Conservation (phyloP, 1,140 invertebrate genomes). For the Geopemphigus sp. region DNA sequence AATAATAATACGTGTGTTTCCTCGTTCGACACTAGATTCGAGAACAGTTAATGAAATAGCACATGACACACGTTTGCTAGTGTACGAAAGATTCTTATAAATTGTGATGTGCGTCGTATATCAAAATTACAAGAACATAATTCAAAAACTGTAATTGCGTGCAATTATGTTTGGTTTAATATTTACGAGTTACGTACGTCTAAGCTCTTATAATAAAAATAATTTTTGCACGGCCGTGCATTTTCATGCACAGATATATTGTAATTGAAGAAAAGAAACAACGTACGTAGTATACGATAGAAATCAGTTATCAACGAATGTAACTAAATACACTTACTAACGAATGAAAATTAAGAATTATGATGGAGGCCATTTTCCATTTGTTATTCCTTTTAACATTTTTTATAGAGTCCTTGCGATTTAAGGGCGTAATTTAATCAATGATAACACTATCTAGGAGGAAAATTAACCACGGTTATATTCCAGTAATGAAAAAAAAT, state of each 20-base stretch:
- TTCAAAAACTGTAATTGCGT: not conserved
- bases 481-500: too few relatives aligned
- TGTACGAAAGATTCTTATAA: not conserved
- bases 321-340: too few relatives aligned
- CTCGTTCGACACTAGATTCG: not conserved
- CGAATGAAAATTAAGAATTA: not conserved
- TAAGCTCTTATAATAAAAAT: not conserved
- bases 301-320: conserved; percentile 9
- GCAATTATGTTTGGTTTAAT: not conserved
- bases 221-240: too few relatives aligned
- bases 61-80: not conserved
- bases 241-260: not conserved
- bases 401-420: conserved; percentile 21
- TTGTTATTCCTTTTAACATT: not conserved
- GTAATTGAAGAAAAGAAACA: too few relatives aligned
- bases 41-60: not conserved
- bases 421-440: too few relatives aligned
- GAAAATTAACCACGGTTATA: too few relatives aligned
- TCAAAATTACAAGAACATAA: not conserved
- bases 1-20: not conserved
- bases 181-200: not conserved
- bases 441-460: too few relatives aligned
- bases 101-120: not conserved
- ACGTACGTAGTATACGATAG: not conserved
- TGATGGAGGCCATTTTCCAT: not conserved